Conservation (phyloP, 2,113 vertebrate species). For the Mohoua ochrocephala region DNA sequence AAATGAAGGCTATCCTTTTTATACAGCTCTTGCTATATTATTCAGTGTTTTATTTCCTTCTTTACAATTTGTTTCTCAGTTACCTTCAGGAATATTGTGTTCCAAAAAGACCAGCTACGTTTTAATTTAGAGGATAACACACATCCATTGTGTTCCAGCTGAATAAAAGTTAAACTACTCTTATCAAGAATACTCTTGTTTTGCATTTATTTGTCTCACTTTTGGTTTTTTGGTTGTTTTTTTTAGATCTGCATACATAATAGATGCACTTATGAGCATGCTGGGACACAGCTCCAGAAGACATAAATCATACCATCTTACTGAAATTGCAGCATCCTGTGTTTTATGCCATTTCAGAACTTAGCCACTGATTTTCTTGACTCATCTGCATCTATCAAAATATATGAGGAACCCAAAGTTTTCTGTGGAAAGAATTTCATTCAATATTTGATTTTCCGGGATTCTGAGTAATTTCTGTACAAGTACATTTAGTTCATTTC, state of each 20-base stretch:
- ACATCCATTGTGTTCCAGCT: background rate
- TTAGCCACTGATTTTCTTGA: background rate
- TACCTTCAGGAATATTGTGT: rapidly evolving
- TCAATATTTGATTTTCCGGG: background rate
- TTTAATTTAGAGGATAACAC: background rate
- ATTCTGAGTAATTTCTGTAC: background rate
- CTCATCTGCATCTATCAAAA: background rate
- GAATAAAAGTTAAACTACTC: background rate
- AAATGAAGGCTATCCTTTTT: background rate
- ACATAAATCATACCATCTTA: background rate
- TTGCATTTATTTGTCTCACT: background rate
- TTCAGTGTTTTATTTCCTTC: background rate
- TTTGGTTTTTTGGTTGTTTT: background rate
- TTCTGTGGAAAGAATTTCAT: background rate
- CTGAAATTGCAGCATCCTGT: background rate
- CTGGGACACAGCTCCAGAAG: background rate
- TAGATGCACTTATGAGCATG: background rate
- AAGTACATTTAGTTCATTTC: background rate
- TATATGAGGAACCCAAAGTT: background rate
- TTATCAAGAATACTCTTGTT: background rate
- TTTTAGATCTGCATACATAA: background rate
- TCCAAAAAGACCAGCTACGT: background rate
- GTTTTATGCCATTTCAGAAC: background rate
- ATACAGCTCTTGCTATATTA: background rate
- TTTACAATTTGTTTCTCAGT: background rate